Evolutionary conservation across 2,888 invertebrate species (phyloP).

Genomic region (Leptopilina syphax): DNA sequence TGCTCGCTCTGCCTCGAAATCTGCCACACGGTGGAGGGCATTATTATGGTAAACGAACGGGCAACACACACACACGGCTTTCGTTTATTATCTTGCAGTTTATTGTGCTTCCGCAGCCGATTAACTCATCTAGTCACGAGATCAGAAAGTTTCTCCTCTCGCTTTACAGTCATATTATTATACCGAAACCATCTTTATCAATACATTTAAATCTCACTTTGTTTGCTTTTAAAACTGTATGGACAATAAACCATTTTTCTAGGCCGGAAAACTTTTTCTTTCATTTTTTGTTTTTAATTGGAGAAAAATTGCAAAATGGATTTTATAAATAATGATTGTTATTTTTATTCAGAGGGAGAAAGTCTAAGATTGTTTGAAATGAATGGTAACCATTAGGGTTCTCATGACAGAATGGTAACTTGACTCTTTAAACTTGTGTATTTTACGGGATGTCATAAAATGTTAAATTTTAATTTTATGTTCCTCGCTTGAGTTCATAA

Average conservation of each 20-base stretch:
- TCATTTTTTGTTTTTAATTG: too few species aligned
- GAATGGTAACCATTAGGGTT: neutral
- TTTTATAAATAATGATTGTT: too few species aligned
- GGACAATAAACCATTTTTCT: too few species aligned
- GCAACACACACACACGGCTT: conserved; percentile 54
- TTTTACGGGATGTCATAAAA: conserved; percentile 14
- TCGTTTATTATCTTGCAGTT: conserved; percentile 74
- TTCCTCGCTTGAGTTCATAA: conserved; percentile 47
- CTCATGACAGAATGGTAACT: neutral
- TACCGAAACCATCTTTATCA: too few species aligned
- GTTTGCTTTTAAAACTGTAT: too few species aligned
- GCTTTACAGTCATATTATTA: neutral
- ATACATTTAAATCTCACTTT: too few species aligned
- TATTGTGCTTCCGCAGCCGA: conserved; percentile 73
- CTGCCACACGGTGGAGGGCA: conserved; percentile 66
- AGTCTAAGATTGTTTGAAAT: neutral
- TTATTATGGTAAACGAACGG: conserved; percentile 72
- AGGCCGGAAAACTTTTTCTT: too few species aligned
- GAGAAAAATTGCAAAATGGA: too few species aligned
- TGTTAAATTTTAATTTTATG: conserved; percentile 24
- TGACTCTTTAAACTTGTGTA: conserved; percentile 7
- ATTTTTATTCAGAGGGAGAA: too few species aligned
- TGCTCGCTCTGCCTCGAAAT: conserved; percentile 65
- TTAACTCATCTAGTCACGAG: conserved; percentile 72
- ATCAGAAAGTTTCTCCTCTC: conserved; percentile 57